Conservation (phyloP, 2,888 invertebrate genomes). For the Noctua pronuba region DNA sequence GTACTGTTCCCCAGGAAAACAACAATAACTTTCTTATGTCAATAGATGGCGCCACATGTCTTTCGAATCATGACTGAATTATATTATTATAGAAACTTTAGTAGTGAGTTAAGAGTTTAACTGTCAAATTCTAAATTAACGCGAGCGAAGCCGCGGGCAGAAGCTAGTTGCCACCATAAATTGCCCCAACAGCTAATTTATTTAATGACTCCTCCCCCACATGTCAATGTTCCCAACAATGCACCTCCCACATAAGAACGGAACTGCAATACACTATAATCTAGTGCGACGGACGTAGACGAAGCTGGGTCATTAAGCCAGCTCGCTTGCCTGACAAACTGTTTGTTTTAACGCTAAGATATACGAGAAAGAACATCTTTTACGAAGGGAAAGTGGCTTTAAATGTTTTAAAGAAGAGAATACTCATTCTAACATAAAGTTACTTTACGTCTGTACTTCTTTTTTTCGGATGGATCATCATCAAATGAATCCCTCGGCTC, state of each 20-base stretch:
- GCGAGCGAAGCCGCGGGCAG: too few species aligned
- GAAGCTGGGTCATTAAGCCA: constrained; percentile 81
- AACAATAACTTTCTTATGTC: too few species aligned
- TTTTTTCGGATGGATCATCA: too few species aligned
- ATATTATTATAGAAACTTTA: too few species aligned
- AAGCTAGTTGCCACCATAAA: too few species aligned
- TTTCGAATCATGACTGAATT: too few species aligned
- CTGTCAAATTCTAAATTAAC: too few species aligned
- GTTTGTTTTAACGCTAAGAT: constrained; percentile 70
- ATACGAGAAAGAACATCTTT: constrained; percentile 23
- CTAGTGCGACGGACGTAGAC: constrained; percentile 74
- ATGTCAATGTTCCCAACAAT: constrained; percentile 20
- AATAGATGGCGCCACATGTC: too few species aligned
- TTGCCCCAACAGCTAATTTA: neutral
- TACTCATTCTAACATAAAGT: neutral
- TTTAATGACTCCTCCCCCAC: neutral
- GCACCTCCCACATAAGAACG: neutral
- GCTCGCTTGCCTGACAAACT: constrained; percentile 73
- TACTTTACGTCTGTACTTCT: neutral
- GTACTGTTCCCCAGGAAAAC: too few species aligned
- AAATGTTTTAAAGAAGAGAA: neutral
- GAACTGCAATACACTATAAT: constrained; percentile 54
- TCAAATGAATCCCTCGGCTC: too few species aligned
- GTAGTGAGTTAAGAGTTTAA: too few species aligned
- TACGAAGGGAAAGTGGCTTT: constrained; percentile 5